A percentile compares a stretch with the other conserved stretches of the same genome.
These are phyloP conservation scores for Ia io DNA, from an alignment of 2,113 vertebrate species.

Conservation along the genomic window DNA sequence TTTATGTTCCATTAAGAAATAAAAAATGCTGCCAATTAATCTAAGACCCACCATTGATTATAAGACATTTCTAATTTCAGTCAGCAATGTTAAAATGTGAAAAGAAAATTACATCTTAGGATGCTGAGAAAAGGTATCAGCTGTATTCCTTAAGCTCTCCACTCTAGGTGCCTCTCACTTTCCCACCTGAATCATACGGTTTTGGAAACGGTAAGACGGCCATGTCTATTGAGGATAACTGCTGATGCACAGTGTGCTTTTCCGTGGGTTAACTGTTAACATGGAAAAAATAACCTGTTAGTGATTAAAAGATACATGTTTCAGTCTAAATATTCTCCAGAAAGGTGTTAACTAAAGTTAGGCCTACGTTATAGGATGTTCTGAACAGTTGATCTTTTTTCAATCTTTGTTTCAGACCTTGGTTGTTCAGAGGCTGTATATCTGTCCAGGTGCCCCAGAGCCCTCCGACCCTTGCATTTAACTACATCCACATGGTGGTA, in stretches of 20 bases:
- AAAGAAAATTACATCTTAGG: conserved; percentile 23
- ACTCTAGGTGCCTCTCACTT: background rate
- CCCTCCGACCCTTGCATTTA: background rate
- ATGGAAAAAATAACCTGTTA: background rate
- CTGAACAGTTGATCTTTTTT: background rate
- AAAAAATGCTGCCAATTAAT: conserved; percentile 50
- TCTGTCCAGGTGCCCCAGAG: background rate
- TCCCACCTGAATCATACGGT: background rate
- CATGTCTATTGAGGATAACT: background rate
- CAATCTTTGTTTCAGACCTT: background rate
- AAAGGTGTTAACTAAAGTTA: background rate
- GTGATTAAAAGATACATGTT: background rate
- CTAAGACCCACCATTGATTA: background rate
- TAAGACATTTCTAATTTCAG: conserved; percentile 31
- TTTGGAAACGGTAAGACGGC: background rate
- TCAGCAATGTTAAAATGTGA: conserved; percentile 25
- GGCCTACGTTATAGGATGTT: background rate
- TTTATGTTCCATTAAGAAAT: conserved; percentile 64
- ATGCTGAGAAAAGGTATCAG: background rate
- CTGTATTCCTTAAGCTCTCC: background rate
- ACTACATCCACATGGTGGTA: background rate
- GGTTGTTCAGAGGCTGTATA: background rate
- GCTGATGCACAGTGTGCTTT: background rate
- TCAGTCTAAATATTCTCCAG: background rate
- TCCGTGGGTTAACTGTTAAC: background rate